phyloP scores from a whole-genome alignment of 1,140 invertebrate species.

The Bursaphelenchus mucronatus region DNA sequence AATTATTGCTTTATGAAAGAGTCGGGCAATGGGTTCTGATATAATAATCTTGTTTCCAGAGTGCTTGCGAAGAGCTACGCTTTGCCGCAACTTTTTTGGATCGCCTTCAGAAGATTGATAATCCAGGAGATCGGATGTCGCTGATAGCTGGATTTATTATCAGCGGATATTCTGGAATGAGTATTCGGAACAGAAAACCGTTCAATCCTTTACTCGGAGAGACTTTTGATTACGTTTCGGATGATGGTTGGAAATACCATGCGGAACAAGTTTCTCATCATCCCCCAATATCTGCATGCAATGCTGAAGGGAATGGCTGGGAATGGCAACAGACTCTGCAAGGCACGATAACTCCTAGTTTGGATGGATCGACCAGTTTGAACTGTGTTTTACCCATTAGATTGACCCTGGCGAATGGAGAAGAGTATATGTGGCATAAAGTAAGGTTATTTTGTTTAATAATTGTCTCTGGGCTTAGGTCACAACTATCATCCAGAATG shows the following conservation, averaged over 20 bases:
- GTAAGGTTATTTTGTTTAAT: background rate
- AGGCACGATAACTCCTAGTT: slow-evolving; percentile 78
- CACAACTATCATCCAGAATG: slow-evolving; percentile 35
- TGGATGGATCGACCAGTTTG: slow-evolving; percentile 25
- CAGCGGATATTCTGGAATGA: slow-evolving; percentile 84
- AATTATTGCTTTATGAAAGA: too few species aligned
- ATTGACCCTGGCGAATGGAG: slow-evolving; percentile 17
- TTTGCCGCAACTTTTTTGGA: slow-evolving; percentile 4
- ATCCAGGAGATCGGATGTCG: slow-evolving; percentile 75
- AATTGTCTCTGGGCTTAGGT: slow-evolving; percentile 11
- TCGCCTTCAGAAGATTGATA: slow-evolving; percentile 63
- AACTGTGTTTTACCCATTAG: slow-evolving; percentile 18
- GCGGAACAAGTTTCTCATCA: slow-evolving; percentile 89
- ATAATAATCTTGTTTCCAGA: too few species aligned
- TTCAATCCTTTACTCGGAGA: slow-evolving; percentile 73
- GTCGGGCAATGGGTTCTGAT: too few species aligned
- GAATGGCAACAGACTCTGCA: slow-evolving; percentile 93
- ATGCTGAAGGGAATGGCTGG: slow-evolving; percentile 80
- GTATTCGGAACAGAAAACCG: slow-evolving; percentile 63
- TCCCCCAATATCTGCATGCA: slow-evolving; percentile 86
- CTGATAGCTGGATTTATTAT: slow-evolving; percentile 95
- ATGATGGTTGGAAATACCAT: slow-evolving; percentile 88
- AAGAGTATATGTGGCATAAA: slow-evolving; percentile 39
- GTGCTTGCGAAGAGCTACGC: slow-evolving; percentile 22
- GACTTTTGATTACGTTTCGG: slow-evolving; percentile 91